These are phyloP conservation scores for Poeciliopsis turrubarensis DNA, from an alignment of 2,113 vertebrate species.

Conservation along the genomic window DNA sequence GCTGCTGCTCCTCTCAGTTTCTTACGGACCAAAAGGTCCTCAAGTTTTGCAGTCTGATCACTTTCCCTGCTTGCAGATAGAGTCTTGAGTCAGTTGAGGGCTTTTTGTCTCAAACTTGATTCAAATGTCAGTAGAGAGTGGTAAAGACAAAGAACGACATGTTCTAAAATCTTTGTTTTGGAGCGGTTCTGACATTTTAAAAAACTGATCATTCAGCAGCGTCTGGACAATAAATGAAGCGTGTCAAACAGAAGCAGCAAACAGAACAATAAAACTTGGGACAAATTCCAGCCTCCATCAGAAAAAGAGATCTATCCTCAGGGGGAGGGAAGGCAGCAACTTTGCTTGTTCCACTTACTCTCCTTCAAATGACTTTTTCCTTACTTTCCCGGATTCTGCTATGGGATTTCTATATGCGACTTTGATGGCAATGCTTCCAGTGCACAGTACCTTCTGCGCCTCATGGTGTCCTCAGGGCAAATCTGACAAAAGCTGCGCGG, in stretches of 20 bases:
- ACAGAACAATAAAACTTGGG: conserved; percentile 33
- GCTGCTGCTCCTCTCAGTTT: conserved; percentile 40
- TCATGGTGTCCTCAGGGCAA: conserved; percentile 53
- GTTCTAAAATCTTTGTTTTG: conserved; percentile 81
- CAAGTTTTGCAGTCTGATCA: conserved; percentile 68
- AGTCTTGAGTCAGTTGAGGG: conserved; percentile 73
- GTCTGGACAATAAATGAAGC: conserved; percentile 80
- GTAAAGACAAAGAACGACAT: conserved; percentile 70
- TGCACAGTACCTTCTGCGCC: conserved; percentile 20
- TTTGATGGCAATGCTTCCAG: conserved; percentile 47
- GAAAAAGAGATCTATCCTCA: conserved; percentile 74
- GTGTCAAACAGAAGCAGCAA: conserved; percentile 64
- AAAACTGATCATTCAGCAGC: conserved; percentile 86
- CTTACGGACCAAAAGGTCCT: conserved; percentile 67
- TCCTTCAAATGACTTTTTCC: conserved; percentile 52
- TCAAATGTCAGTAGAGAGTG: conserved; percentile 35
- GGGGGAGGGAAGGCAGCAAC: conserved; percentile 67
- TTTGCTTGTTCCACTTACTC: conserved; percentile 72
- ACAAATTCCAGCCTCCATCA: conserved; percentile 69
- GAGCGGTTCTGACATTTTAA: conserved; percentile 80
- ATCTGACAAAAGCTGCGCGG: conserved; percentile 54
- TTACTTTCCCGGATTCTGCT: conserved; percentile 47
- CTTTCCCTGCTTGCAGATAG: conserved; percentile 39
- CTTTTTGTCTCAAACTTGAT: conserved; percentile 58
- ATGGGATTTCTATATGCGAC: conserved; percentile 55